Base-by-base conservation (phyloP, 2,113 vertebrate species). In the Pangasianodon gigas region DNA sequence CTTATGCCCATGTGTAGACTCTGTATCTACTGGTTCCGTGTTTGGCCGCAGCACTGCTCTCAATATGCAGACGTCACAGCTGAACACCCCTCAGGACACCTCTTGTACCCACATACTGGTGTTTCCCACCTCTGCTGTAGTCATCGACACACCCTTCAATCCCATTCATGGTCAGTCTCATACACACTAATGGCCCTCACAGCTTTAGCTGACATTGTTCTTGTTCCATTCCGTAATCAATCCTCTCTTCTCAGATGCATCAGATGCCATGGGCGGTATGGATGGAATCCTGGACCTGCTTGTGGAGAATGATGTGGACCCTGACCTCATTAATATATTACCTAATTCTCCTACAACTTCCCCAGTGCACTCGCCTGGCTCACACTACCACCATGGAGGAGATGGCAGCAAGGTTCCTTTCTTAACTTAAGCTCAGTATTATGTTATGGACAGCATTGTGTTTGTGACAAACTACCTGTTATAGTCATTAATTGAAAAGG, bases 21-120 rank as follows among this genome's bases (percentile, higher is more conserved):
- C 98, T 0, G 98, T 99, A 51, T 99, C 98, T 1, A 99, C 98
- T 0, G 98, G 98, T 92, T 99, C 98, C 0, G 98, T 99, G 69
- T 99, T 99, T 80, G 98, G 98, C 87, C 98, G 98, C 93, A 99
- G 98, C 95, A 99, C 98, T 90, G 98, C 98, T 5, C 95, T 99
- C 91, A 99, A 99, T 92, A 98, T 98, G 97, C 98, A 99, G 92
- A 98, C 98, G 0, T 98, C 98, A 0, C 98, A 99, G 95, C 96
- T 99, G 92, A 99, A 97, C 91, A 99, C 98, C 14, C 98, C 98
- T 41, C 98, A 99, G 94, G 98, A 99, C 94, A 99, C 98, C 0
- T 99, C 98, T 7, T 99, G 98, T 95, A 99, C 98, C 75, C 98
- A 99, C 85, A 99, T 99, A 88, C 96, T 99, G 75, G 98, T 99